Base-by-base conservation (phyloP, 2,113 vertebrate species). In the Lamprologus lemairii region DNA sequence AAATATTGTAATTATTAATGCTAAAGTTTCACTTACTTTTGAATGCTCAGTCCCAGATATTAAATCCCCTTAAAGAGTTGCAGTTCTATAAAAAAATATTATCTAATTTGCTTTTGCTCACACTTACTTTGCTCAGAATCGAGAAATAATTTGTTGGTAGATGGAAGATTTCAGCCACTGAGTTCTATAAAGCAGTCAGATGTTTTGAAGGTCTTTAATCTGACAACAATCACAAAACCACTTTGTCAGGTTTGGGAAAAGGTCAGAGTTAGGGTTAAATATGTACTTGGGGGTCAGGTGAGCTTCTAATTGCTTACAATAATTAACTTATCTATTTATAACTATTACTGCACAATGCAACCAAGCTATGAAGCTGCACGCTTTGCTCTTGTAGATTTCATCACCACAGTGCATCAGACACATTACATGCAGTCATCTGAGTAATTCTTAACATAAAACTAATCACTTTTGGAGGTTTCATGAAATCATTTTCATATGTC, bases 161-260 rank as follows among this genome's bases (percentile, higher is more conserved):
- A 6, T 2, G 3, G 1, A 7, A 9, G 65, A 9, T 45, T 71
- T 73, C 0, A n/a, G 1, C 42, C 26, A 31, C 71, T 49, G 16
- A 31, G 16, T 19, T 78, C 42, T 10, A 11, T 49, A n/a, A 49
- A 75, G 35, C 40, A 42, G n/a, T 71, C 35, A 23, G 35, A 71
- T 23, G 21, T 71, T 71, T 40, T 23, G 3, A 26, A 45, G 40
- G 37, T 73, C 9, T 73, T 19, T 49, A 78, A n/a, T n/a, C 9
- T 51, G 26, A 26, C 26, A 47, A 12, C 23, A 78, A 65, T 65
- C 33, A 65, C 33, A 78, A 19, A 31, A 19, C 71, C 1, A 31
- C 71, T 49, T 78, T 17, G 4, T 78, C 23, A 12, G 42, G 9
- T 19, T 49, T 78, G 16, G 42, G 0, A 19, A 75, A 19, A 5